These are phyloP conservation scores for Pinctada fucata DNA, from an alignment of 2,888 invertebrate species.

Conservation along the genomic window DNA sequence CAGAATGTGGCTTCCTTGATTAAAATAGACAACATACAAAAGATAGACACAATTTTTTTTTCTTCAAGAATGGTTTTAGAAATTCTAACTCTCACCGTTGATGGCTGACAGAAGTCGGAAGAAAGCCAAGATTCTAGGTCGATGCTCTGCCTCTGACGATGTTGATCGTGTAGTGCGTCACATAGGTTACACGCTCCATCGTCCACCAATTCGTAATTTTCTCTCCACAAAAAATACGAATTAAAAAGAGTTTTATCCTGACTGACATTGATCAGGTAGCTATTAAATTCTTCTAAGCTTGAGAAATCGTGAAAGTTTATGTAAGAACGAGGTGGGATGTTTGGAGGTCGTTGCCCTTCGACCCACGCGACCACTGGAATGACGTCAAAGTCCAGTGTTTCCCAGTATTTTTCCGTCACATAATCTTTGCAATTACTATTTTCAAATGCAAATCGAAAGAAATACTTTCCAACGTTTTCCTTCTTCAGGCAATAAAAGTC, in stretches of 20 bases:
- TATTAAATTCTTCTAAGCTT: slow-evolving; percentile 37
- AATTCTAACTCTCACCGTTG: slow-evolving; percentile 35
- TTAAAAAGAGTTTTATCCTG: slow-evolving; percentile 57
- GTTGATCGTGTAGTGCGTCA: slow-evolving; percentile 53
- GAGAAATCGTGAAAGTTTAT: slow-evolving; percentile 55
- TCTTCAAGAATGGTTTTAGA: no score
- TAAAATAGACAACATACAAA: no score
- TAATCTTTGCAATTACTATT: slow-evolving; percentile 63
- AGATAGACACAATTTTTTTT: no score
- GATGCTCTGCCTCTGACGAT: slow-evolving; percentile 45
- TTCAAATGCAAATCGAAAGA: slow-evolving; percentile 63
- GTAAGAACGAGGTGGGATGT: slow-evolving; percentile 42
- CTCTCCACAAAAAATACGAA: slow-evolving; percentile 57
- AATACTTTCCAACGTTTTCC: slow-evolving; percentile 52
- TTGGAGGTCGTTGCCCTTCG: slow-evolving; percentile 23
- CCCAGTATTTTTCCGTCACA: slow-evolving; percentile 65
- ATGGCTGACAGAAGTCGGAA: slow-evolving; percentile 48
- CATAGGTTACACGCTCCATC: slow-evolving; percentile 57
- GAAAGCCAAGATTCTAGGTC: slow-evolving; percentile 52
- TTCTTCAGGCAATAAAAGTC: slow-evolving; percentile 35
- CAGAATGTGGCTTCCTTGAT: no score
- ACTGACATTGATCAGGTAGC: slow-evolving; percentile 49
- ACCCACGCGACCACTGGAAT: slow-evolving; percentile 64
- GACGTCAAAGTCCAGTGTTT: slow-evolving; percentile 49
- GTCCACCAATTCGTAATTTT: slow-evolving; percentile 37